Evolutionary conservation across 1,140 invertebrate genomes (phyloP).

Genomic region (Achatina immaculata): DNA sequence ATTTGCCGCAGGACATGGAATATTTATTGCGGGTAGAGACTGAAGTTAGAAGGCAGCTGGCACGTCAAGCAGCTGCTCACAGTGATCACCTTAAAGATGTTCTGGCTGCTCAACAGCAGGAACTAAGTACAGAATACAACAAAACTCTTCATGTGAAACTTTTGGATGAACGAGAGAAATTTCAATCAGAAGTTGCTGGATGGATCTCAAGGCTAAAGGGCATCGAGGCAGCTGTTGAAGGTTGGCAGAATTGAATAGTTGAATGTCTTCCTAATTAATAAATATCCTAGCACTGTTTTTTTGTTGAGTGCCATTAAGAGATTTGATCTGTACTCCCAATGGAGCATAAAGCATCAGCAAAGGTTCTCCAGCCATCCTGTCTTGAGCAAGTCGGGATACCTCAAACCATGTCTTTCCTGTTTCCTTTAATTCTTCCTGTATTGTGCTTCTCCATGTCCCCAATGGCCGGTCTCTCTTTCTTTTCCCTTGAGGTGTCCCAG

Average conservation of each 20-base stretch:
- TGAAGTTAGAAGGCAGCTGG: constrained; percentile 83
- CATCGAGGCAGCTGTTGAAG: constrained; percentile 88
- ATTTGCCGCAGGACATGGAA: constrained; percentile 77
- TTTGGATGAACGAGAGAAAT: constrained; percentile 76
- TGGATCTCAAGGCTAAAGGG: constrained; percentile 87
- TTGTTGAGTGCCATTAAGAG: too few relatives aligned
- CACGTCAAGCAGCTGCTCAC: constrained; percentile 85
- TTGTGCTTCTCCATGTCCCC: too few relatives aligned
- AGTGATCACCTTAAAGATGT: constrained; percentile 84
- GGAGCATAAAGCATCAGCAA: too few relatives aligned
- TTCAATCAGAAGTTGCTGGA: constrained; percentile 83
- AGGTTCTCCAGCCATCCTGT: too few relatives aligned
- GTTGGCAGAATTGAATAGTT: constrained; percentile 74
- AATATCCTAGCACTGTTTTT: neutral
- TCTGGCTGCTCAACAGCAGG: constrained; percentile 79
- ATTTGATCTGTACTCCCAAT: too few relatives aligned
- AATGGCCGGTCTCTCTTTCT: too few relatives aligned
- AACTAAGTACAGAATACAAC: constrained; percentile 78
- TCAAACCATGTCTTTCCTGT: too few relatives aligned
- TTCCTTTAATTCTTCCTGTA: too few relatives aligned
- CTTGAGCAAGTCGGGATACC: too few relatives aligned
- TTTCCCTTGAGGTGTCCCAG: too few relatives aligned
- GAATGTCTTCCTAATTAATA: too few relatives aligned
- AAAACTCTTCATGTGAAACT: constrained; percentile 77
- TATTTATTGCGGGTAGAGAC: constrained; percentile 79